These are phyloP conservation scores for Eidolon helvum DNA, from an alignment of 2,113 vertebrate species.

Conservation along the genomic window DNA sequence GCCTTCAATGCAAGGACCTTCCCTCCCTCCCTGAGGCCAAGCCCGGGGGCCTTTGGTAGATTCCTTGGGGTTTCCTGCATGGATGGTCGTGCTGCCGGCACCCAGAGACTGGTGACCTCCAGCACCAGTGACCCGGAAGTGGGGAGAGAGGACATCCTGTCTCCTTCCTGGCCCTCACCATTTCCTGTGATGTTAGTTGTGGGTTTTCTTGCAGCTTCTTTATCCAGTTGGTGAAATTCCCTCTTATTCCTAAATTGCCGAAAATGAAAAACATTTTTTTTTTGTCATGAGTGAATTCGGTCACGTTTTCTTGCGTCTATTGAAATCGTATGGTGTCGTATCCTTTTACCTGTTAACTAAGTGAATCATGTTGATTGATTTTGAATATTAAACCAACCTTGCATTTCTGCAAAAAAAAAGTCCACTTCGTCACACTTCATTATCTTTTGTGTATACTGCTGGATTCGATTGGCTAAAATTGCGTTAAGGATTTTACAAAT, in stretches of 20 bases:
- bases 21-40: background rate
- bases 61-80: fast-evolving
- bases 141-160: fast-evolving
- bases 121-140: fast-evolving
- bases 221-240: fast-evolving
- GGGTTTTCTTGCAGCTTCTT: background rate
- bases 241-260: background rate
- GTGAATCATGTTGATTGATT: background rate
- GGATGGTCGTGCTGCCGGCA: fast-evolving
- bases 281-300: background rate
- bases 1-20: fast-evolving
- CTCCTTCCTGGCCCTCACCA: fast-evolving
- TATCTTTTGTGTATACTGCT: background rate
- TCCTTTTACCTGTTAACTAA: background rate
- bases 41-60: fast-evolving
- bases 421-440: background rate
- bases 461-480: background rate
- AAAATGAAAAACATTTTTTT: background rate
- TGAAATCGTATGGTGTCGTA: background rate
- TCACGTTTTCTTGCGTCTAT: background rate
- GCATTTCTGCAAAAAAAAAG: background rate
- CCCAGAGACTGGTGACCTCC: fast-evolving
- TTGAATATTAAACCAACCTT: background rate
- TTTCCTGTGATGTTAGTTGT: background rate
- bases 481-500: background rate